Conservation (phyloP, 2,797 vertebrate genomes). For the Lepus oiostolus region DNA sequence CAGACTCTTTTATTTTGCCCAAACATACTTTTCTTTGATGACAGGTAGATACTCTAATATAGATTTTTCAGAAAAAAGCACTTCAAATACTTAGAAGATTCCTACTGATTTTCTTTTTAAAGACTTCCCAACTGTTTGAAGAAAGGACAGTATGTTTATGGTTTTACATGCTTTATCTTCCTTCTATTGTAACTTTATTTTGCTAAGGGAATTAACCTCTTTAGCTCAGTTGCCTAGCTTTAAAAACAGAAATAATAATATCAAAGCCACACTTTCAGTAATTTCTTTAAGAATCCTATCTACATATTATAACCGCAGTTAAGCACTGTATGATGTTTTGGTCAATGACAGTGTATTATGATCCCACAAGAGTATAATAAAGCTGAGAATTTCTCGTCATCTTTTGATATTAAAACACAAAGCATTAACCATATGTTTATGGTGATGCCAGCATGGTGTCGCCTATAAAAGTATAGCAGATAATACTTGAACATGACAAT, state of each 20-base stretch:
- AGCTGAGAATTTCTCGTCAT: not conserved
- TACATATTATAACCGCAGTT: not conserved
- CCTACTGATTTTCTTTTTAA: slow-evolving; percentile 36
- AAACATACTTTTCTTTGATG: slow-evolving; percentile 51
- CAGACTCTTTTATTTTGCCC: slow-evolving; percentile 29
- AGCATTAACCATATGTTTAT: not conserved
- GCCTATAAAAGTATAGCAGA: not conserved
- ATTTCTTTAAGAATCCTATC: not conserved
- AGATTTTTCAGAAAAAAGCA: slow-evolving; percentile 37
- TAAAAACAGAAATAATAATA: slow-evolving; percentile 20
- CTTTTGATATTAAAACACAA: not conserved
- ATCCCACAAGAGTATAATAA: not conserved
- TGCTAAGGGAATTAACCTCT: slow-evolving; percentile 24
- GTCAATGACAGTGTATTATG: not conserved
- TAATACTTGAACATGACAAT: not conserved
- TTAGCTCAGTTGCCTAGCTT: not conserved
- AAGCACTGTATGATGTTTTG: not conserved
- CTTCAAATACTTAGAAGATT: slow-evolving; percentile 34
- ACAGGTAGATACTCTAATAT: not conserved
- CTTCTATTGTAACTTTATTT: not conserved
- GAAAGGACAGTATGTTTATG: not conserved
- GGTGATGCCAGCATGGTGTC: not conserved
- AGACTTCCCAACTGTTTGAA: slow-evolving; percentile 52
- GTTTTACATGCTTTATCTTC: not conserved
- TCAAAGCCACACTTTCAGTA: not conserved